Evolutionary conservation across 1,140 invertebrate species (phyloP), one percentile per base, ranked within the genome.

Genomic region (Drosophila oshimai): DNA sequence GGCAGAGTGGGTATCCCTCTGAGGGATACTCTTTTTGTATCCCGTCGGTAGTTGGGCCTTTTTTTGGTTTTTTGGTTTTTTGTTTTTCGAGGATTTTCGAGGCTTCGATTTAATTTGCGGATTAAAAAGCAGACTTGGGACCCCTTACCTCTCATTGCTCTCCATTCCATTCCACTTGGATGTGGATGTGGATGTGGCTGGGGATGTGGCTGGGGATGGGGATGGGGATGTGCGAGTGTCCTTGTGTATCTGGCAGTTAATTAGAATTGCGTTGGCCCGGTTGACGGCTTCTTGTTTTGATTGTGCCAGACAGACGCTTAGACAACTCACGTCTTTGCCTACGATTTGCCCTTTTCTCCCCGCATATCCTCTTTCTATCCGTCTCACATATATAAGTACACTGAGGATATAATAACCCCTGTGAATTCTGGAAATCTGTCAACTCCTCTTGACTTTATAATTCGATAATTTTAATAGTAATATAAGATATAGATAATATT

Each of bases 241-340:
- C 36, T 64, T 61, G 33, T 53, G 47, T 62, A 47, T 62, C 69
- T 64, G 57, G 68, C 58, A 69, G 50, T 57, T 69, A 70, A 70
- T 70, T 69, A 69, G 65, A 69, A 67, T 68, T 55, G 41, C 49
- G 65, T 39, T 54, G 29, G 45, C 44, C 18, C 44, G 22, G 49
- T 34, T 57, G 53, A 57, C 50, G 28, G 42, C 58, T 39, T 10
- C 65, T 70, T 57, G 64, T 70, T 70, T 69, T 70, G 64, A 69
- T 70, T 70, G 65, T 70, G 62, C 50, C 64, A 69, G 64, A 70
- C 64, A 70, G 64, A 57, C 51, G 65, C 49, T 68, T 29, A 69
- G 65, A 69, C 62, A 41, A 41, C 50, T 69, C 64, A 69, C 62
- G 65, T 57, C 64, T 51, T 62, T 34, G 29, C 49, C 49, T 68